phyloP scores from a whole-genome alignment of 2,113 vertebrate genomes.

The Tyto alba region DNA sequence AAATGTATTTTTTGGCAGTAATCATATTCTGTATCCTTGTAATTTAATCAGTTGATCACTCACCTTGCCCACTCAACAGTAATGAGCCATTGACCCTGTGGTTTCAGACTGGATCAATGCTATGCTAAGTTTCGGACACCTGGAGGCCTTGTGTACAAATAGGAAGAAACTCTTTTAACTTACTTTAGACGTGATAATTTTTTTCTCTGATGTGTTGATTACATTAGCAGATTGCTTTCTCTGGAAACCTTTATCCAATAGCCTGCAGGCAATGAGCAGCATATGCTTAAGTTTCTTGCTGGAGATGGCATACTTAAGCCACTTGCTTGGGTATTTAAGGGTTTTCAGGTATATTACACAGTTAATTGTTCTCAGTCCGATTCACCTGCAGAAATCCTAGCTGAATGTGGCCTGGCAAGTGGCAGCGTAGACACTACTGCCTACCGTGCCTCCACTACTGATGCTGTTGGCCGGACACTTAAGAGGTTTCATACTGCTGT shows the following conservation, averaged over 20 bases:
- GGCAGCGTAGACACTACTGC: conserved; percentile 71
- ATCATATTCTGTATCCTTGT: conserved; percentile 29
- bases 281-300: conserved; percentile 25
- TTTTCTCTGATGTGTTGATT: conserved; percentile 59
- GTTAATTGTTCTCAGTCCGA: neutral
- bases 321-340: conserved; percentile 15
- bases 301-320: conserved; percentile 12
- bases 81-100: conserved; percentile 68
- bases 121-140: conserved; percentile 53
- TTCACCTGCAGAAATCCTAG: conserved; percentile 42
- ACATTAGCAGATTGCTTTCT: conserved; percentile 65
- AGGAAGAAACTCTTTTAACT: conserved; percentile 63
- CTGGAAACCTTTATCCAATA: conserved; percentile 55
- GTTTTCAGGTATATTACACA: conserved; percentile 5
- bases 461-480: conserved; percentile 75
- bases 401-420: conserved; percentile 71
- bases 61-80: neutral
- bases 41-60: conserved; percentile 47
- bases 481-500: conserved; percentile 78
- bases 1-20: neutral
- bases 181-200: conserved; percentile 48
- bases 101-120: conserved; percentile 65
- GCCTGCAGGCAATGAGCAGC: conserved; percentile 45
- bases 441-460: conserved; percentile 68
- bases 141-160: conserved; percentile 57